phyloP scores from a whole-genome alignment of 2,113 vertebrate species.

The Leptocoma aspasia region DNA sequence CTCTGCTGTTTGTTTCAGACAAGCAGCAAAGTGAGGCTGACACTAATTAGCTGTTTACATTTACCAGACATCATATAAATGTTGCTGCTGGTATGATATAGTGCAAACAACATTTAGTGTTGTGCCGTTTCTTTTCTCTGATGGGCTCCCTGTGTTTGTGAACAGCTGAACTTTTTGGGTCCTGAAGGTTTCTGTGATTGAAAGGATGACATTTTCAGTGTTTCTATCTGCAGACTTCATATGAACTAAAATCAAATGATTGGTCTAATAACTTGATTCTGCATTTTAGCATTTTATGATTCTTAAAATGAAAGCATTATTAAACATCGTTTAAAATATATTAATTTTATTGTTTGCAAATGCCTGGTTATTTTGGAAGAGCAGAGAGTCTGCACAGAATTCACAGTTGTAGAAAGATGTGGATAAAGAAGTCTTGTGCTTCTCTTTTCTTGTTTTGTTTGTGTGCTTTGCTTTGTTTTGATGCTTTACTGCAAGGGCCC shows the following conservation, averaged over 20 bases:
- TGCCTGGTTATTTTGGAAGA: not conserved
- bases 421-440: not conserved
- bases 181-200: not conserved
- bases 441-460: not conserved
- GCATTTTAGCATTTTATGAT: not conserved
- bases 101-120: not conserved
- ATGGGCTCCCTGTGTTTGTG: not conserved
- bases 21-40: not conserved
- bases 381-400: not conserved
- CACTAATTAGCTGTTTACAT: conserved; percentile 1
- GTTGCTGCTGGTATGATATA: not conserved
- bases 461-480: not conserved
- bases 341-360: not conserved
- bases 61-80: not conserved
- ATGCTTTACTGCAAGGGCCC: not conserved
- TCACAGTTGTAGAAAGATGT: not conserved
- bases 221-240: not conserved
- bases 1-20: conserved; percentile 12
- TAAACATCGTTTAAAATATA: not conserved
- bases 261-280: not conserved
- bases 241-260: not conserved
- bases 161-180: not conserved
- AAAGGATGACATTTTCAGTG: not conserved
- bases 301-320: not conserved
- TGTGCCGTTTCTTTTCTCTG: not conserved